Evolutionary conservation across 1,140 invertebrate species (phyloP), one percentile per base, ranked within the genome.

Genomic region (Drosophila obscura): DNA sequence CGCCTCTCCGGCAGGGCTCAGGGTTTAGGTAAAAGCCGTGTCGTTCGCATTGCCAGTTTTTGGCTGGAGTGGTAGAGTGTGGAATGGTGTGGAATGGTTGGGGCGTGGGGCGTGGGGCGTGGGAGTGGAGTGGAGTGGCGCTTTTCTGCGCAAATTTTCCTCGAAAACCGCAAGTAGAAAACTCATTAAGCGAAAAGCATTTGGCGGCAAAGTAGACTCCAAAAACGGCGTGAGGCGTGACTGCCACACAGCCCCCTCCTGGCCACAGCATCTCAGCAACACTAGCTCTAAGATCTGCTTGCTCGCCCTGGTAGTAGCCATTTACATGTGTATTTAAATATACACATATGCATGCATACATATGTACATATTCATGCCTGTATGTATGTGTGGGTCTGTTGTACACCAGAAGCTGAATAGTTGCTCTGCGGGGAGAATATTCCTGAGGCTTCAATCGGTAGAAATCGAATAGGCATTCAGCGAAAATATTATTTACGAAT

Each of bases 131-230:
- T 63, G 87, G 77, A 77, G 73, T 80, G 82, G 66, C 82, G 79
- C 82, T 87, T 84, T 84, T 84, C 85, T 85, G 81, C 61, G 68
- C 68, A 77, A 84, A 83, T 49, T 81, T 85, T 78, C 73, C 68
- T 59, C 58, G 52, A 63, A 81, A 85, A 82, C 81, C 81, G 81
- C 81, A 87, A 82, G 81, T 75, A 65, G 82, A 87, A 77, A 85
- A 85, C 78, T 85, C 81, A 85, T 85, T 85, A 87, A 65, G 78
- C 82, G 66, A 69, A 78, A 82, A 78, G 82, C 71, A 81, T 87
- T 82, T 55, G 62, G 57, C 60, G 73, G 72, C 58, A 57, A 56
- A 68, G 68, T 43, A 31, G 65, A 46, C 56, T 57, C 66, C 50
- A 48, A 68, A 55, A 68, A 39, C 26, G 16, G 51, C 26, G 63